phyloP scores from a whole-genome alignment of 2,113 vertebrate species.

The Alouatta palliata region DNA sequence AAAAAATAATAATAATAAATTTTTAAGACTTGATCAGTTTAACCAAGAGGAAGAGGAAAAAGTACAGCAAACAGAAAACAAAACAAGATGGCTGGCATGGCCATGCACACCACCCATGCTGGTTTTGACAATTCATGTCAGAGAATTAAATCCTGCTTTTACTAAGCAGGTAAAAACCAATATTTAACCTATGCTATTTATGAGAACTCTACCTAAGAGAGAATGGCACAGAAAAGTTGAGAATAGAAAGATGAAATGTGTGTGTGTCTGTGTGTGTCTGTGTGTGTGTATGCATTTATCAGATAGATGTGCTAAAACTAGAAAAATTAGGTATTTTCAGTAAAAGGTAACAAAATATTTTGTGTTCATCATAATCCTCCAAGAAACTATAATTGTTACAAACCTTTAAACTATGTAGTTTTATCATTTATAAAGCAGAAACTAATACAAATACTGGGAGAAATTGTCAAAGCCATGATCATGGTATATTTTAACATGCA shows the following conservation, averaged over 20 bases:
- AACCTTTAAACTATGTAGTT: not conserved
- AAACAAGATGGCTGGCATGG: not conserved
- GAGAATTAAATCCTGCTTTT: not conserved
- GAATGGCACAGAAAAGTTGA: not conserved
- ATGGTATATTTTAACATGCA: not conserved
- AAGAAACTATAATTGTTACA: constrained; percentile 16
- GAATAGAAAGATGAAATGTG: not conserved
- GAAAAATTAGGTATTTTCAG: not conserved
- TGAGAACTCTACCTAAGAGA: constrained; percentile 1
- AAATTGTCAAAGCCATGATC: not conserved
- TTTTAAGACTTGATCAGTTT: not conserved
- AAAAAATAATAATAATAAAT: too few species aligned
- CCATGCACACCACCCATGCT: not conserved
- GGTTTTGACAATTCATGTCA: not conserved
- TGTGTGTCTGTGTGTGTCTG: not conserved
- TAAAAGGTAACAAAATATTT: not conserved
- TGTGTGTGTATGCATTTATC: not conserved
- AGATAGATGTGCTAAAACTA: not conserved
- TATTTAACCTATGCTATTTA: not conserved
- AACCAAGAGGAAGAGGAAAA: not conserved
- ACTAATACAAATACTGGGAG: not conserved
- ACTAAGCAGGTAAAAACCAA: not conserved
- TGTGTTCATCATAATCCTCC: not conserved
- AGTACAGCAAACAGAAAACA: not conserved
- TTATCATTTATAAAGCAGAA: not conserved